A percentile compares a stretch with the other conserved stretches of the same genome.
Evolutionary conservation across 2,113 vertebrate genomes (phyloP).

Genomic region (Eira barbara): DNA sequence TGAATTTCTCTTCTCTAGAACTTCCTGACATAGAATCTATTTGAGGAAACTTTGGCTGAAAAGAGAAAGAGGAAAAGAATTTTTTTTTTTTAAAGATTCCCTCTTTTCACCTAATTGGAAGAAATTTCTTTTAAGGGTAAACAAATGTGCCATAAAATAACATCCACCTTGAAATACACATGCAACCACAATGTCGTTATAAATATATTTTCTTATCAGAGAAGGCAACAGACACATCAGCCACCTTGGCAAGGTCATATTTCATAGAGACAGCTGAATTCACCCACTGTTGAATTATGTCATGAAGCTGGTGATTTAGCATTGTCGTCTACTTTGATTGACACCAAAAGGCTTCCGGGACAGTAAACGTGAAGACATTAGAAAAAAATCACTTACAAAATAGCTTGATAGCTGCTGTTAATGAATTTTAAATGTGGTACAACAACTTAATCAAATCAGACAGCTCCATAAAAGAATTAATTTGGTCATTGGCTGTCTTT

Average conservation of each 20-base stretch:
- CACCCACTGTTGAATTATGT: conserved; percentile 52
- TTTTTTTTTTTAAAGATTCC: background rate
- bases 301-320: conserved; percentile 56
- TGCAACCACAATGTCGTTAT: background rate
- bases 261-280: conserved; percentile 65
- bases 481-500: conserved; percentile 64
- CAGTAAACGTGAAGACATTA: conserved; percentile 49
- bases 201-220: conserved; percentile 61
- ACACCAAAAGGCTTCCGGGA: conserved; percentile 68
- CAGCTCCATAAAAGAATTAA: conserved; percentile 74
- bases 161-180: background rate
- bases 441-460: conserved; percentile 73
- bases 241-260: conserved; percentile 38
- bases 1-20: background rate
- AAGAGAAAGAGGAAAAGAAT: background rate
- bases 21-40: conserved; percentile 19
- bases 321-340: conserved; percentile 71
- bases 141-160: background rate
- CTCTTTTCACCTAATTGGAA: background rate
- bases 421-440: conserved; percentile 65
- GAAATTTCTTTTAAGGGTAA: conserved; percentile 33
- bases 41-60: conserved; percentile 21
- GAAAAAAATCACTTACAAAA: conserved; percentile 58
- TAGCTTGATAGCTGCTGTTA: conserved; percentile 60
- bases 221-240: conserved; percentile 50